Evolutionary conservation across 2,797 vertebrate genomes (phyloP).

Genomic region (Gadopsis marmoratus): DNA sequence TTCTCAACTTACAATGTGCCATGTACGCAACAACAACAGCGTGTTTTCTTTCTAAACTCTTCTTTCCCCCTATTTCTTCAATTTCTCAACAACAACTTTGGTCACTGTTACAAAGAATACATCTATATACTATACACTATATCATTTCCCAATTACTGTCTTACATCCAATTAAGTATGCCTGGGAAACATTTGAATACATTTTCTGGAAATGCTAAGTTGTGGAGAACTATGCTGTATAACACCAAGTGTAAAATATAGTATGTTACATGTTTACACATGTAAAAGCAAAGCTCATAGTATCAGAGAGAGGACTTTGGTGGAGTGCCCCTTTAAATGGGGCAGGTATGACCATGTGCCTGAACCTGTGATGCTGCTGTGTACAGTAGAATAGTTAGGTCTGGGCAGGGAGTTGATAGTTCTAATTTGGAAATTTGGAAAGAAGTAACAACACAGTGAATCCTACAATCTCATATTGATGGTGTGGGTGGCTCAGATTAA

Average conservation of each 20-base stretch:
- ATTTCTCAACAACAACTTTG: not conserved
- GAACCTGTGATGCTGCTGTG: not conserved
- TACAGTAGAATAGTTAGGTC: not conserved
- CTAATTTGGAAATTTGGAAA: not conserved
- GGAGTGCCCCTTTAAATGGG: not conserved
- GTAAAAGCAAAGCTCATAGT: too few relatives aligned
- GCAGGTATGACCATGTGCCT: not conserved
- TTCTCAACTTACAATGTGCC: not conserved
- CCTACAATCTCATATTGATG: not conserved
- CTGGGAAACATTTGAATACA: not conserved
- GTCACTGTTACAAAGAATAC: not conserved
- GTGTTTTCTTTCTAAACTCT: not conserved
- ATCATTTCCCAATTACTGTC: not conserved
- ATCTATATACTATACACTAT: not conserved
- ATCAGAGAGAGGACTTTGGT: too few relatives aligned
- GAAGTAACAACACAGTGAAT: not conserved
- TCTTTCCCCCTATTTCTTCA: not conserved
- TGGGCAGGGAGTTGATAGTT: not conserved
- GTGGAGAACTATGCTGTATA: not conserved
- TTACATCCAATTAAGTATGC: not conserved
- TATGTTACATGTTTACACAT: not conserved
- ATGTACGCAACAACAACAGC: not conserved
- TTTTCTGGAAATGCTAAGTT: not conserved
- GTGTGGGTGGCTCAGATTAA: not conserved
- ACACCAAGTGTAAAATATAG: not conserved